Base-by-base conservation (phyloP, 2,888 invertebrate genomes). In the Ditula angustiorana region DNA sequence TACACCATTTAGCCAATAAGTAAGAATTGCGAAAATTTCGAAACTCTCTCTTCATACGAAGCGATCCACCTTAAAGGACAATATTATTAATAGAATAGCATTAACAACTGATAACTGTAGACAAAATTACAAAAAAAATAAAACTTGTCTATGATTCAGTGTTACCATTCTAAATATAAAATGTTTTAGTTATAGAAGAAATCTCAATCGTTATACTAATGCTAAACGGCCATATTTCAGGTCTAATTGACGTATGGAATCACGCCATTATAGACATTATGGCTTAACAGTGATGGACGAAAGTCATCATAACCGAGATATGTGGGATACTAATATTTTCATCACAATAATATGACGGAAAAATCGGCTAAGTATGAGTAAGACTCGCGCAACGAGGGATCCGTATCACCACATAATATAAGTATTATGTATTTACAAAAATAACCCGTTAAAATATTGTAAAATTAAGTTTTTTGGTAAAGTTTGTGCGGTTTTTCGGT, bases 181-280 rank as follows among this genome's bases (percentile, higher is more conserved):
- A 63, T 61, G 66, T 68, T 69, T 55, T 61, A 60, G 61, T 63
- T 67, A 19, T 10, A 55, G n/a, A 41, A 47, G 61, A 62, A 67
- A 60, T 66, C 66, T 58, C 21, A 52, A 41, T 68, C 69, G 55
- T 69, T 71, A 68, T 33, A 67, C 68, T 69, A 67, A 71, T 69
- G 52, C 69, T 68, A 69, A 70, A 67, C 67, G 69, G 66, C 64
- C 60, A 67, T 71, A 67, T 67, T 67, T 71, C 57, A 62, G 60
- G 59, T 35, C 13, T 61, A 61, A 62, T 60, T 71, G 71, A 69
- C 71, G 47, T 37, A 16, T 24, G 7, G 46, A 70, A 70, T 67
- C 44, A 30, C 41, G 52, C 44, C 62, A 56, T 67, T 61, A 61
- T 50, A 59, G 65, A 19, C 56, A 35, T 21, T 59, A 50, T 41